Percentiles rank a stretch among this genome's conserved stretches.
phyloP scores from a whole-genome alignment of 1,140 invertebrate species.

The Drosophila seguyi region DNA sequence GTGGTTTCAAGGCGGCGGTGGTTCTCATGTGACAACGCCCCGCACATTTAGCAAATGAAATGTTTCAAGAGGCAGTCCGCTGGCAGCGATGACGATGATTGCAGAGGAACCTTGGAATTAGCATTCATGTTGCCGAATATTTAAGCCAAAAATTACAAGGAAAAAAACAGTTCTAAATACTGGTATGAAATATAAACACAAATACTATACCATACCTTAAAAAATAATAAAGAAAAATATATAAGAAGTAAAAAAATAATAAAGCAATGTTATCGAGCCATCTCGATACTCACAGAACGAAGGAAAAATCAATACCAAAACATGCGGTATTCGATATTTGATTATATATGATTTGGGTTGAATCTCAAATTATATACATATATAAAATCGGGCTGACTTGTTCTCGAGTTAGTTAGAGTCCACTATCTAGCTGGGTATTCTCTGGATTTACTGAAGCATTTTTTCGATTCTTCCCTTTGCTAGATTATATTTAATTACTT shows the following conservation, averaged over 20 bases:
- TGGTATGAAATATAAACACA: too few species aligned
- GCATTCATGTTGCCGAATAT: slow-evolving; percentile 25
- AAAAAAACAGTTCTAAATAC: slow-evolving; percentile 2
- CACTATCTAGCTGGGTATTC: not conserved
- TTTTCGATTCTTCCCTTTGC: not conserved
- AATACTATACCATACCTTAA: not conserved
- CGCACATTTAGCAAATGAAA: slow-evolving; percentile 60
- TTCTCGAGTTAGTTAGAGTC: not conserved
- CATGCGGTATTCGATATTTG: too few species aligned
- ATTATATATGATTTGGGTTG: too few species aligned
- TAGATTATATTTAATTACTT: slow-evolving; percentile 55
- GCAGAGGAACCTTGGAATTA: slow-evolving; percentile 16
- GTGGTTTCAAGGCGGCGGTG: slow-evolving; percentile 9
- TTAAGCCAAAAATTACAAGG: slow-evolving; percentile 1
- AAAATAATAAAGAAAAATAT: not conserved
- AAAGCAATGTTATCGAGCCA: not conserved
- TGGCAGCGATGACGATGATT: slow-evolving; percentile 9
- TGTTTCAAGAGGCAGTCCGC: slow-evolving; percentile 24
- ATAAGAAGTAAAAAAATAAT: not conserved
- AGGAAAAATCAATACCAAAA: too few species aligned
- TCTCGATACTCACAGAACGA: not conserved
- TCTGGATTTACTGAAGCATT: not conserved
- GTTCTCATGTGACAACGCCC: slow-evolving; percentile 21
- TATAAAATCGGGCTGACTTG: not conserved
- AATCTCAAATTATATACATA: too few species aligned